Conservation (phyloP, 2,113 vertebrate species). For the Brachionichthys hirsutus region DNA sequence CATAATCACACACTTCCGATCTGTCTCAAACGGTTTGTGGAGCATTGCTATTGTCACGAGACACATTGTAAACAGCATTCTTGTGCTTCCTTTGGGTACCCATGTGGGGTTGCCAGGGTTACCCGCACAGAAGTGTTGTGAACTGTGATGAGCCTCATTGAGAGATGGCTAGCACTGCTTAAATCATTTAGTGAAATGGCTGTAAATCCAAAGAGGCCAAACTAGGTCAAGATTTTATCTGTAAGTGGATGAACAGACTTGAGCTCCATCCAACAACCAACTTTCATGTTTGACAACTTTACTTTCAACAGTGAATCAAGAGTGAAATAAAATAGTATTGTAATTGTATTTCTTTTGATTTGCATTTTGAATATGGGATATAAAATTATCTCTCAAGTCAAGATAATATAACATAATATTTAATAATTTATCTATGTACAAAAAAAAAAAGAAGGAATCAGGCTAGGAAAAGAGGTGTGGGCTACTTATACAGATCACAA, state of each 20-base stretch:
- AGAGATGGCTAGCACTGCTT: slow-evolving; percentile 27
- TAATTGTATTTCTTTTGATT: neutral
- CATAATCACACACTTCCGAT: slow-evolving; percentile 72
- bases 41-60: slow-evolving; percentile 61
- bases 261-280: slow-evolving; percentile 46
- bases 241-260: slow-evolving; percentile 69
- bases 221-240: slow-evolving; percentile 68
- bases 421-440: neutral
- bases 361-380: neutral
- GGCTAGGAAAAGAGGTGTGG: neutral
- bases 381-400: neutral
- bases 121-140: slow-evolving; percentile 47
- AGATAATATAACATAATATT: no score
- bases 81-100: slow-evolving; percentile 51
- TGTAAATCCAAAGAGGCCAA: slow-evolving; percentile 62
- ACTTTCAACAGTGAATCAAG: slow-evolving; percentile 14
- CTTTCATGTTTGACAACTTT: slow-evolving; percentile 48
- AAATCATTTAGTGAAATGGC: slow-evolving; percentile 57
- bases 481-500: neutral
- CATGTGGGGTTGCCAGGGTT: slow-evolving; percentile 44
- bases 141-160: slow-evolving; percentile 51
- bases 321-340: neutral
- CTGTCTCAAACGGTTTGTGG: slow-evolving; percentile 53
- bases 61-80: slow-evolving; percentile 69
- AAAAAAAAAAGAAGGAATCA: neutral